Evolutionary conservation across 2,888 invertebrate species (phyloP), one percentile per base, ranked within the genome.

Genomic region (Synanthedon andrenaeformis): DNA sequence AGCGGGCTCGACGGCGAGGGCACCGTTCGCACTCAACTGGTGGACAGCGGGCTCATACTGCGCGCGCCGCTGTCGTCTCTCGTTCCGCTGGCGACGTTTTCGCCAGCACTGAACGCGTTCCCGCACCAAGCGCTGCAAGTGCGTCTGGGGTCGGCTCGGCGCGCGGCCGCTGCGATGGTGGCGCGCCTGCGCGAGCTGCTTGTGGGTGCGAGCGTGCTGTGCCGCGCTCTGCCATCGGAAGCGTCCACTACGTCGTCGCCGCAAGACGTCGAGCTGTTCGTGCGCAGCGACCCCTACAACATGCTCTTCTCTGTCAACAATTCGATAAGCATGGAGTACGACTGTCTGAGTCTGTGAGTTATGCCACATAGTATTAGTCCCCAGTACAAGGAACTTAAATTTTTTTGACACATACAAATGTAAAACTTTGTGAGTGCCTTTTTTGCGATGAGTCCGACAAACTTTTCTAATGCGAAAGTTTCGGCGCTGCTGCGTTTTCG

Each of bases 231-330:
- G 52, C 65, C 53, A 41, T 59, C 56, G 51, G 55, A 54, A 51
- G 63, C 60, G 67, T 64, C 52, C 68, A 64, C 5, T 52, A 73
- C 65, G 73, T 88, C 67, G 54, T 72, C 64, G 51, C 61, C 76
- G 73, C 89, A 90, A 5, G 66, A 89, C 55, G 92, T 93, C 1
- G 93, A 92, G 68, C 88, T 94, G 53, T 93, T 92, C 76, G 92
- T 91, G 64, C 89, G 93, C 65, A 85, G 90, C 53, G 89, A 89
- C 57, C 89, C 90, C 13, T 90, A 89, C 60, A 90, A 90, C 64
- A 87, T 90, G 41, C 81, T 93, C 57, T 91, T 90, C 63, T 92
- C 91, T 55, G 90, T 95, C 56, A 94, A 94, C 75, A 91, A 91
- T 65, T 90, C 91, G 12, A 89, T 94, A 51, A 78, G 88, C 42